These are phyloP conservation scores for Scaptomyza graminum DNA, from an alignment of 1,140 invertebrate genomes.

Conservation along the genomic window DNA sequence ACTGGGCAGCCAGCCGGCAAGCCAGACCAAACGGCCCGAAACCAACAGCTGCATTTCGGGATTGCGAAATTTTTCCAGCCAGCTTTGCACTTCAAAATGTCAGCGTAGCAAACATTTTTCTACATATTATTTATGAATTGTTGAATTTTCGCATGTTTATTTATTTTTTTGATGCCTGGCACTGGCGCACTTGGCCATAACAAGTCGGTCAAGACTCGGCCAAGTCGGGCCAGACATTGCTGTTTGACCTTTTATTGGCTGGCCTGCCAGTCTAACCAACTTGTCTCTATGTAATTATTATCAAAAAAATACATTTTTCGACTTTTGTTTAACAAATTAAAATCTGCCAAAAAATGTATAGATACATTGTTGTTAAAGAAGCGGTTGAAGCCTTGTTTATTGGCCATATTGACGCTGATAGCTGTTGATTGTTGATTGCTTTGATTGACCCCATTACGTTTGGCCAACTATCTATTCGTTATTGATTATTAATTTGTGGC, in stretches of 20 bases:
- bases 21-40: constrained; percentile 1
- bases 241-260: constrained; percentile 77
- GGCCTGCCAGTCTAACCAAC: constrained; percentile 34
- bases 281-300: constrained; percentile 67
- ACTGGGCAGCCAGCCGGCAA: constrained; percentile 8
- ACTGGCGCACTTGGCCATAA: constrained; percentile 74
- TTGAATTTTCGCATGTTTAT: constrained; percentile 41
- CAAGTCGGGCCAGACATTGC: constrained; percentile 64
- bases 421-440: constrained; percentile 19
- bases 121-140: constrained; percentile 78
- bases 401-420: constrained; percentile 37
- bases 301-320: constrained; percentile 69
- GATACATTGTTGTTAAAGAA: constrained; percentile 17
- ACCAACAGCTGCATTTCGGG: constrained; percentile 29
- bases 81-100: constrained; percentile 75
- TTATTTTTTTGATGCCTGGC: constrained; percentile 13
- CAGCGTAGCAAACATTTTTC: constrained; percentile 65
- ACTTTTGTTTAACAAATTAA: constrained; percentile 74
- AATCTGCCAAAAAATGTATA: constrained; percentile 61
- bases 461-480: constrained; percentile 13
- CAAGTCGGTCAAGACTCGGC: constrained; percentile 74
- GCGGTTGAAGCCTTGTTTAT: constrained; percentile 50
- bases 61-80: constrained; percentile 63
- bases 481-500: constrained; percentile 71
- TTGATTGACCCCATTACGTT: constrained; percentile 69